Percentiles rank a stretch among this genome's conserved stretches.
Evolutionary conservation across 2,797 vertebrate species (phyloP).

Genomic region (Hemibagrus guttatus): DNA sequence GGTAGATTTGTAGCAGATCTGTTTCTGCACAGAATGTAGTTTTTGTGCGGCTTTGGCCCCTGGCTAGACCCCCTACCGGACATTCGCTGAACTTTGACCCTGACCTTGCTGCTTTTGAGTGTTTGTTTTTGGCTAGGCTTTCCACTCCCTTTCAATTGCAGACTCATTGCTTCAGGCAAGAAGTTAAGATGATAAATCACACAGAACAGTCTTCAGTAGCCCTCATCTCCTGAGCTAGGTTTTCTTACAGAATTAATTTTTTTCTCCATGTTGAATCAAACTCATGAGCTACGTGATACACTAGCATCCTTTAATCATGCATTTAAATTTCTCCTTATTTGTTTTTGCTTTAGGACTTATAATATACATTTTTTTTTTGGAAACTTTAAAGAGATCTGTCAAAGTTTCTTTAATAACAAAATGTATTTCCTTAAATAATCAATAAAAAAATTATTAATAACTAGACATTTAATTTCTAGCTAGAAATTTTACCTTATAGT

Average conservation of each 20-base stretch:
- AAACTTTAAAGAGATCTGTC: neutral
- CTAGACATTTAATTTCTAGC: neutral
- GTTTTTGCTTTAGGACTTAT: neutral
- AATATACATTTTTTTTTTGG: no score
- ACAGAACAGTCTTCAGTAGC: no score
- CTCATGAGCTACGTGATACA: neutral
- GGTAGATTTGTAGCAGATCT: slow-evolving; percentile 4
- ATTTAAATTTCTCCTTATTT: neutral
- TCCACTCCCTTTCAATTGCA: slow-evolving; percentile 18
- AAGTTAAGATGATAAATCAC: neutral
- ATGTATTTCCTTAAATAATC: neutral
- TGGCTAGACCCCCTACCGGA: slow-evolving; percentile 48
- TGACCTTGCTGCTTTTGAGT: slow-evolving; percentile 37
- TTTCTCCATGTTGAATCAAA: neutral
- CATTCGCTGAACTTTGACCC: slow-evolving; percentile 51
- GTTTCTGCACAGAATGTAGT: slow-evolving; percentile 36
- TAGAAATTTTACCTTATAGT: neutral
- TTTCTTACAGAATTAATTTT: neutral
- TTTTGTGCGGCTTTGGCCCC: slow-evolving; percentile 36
- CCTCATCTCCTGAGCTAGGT: neutral
- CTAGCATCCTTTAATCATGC: neutral
- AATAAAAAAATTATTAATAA: neutral
- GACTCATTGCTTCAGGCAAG: slow-evolving; percentile 24
- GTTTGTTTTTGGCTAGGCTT: slow-evolving; percentile 36
- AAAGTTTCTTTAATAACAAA: neutral